These are phyloP conservation scores for Andrena minutula DNA, from an alignment of 2,888 invertebrate genomes.

Conservation along the genomic window DNA sequence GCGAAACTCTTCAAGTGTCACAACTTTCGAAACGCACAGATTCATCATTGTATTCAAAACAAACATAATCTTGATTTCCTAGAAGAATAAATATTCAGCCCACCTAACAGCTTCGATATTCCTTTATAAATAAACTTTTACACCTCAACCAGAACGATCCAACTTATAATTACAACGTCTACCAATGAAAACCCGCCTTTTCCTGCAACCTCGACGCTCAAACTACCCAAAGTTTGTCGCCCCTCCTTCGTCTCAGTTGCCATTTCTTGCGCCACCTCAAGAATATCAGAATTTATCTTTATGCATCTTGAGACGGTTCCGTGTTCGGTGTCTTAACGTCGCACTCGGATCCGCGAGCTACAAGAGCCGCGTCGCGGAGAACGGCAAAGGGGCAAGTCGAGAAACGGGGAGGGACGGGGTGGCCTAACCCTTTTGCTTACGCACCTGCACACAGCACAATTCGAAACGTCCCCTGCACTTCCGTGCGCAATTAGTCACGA, in stretches of 20 bases:
- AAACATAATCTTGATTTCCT: not conserved
- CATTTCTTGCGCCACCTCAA: not conserved
- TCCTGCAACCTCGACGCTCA: no score
- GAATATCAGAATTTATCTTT: not conserved
- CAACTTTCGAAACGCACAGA: not conserved
- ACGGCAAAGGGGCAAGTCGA: not conserved
- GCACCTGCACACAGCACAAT: slow-evolving; percentile 54
- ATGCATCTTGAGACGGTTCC: not conserved
- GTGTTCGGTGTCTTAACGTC: not conserved
- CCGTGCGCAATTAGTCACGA: slow-evolving; percentile 67
- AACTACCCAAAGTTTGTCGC: not conserved
- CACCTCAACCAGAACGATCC: not conserved
- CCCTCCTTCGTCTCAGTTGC: not conserved
- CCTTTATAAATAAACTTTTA: not conserved
- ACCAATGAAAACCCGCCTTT: not conserved
- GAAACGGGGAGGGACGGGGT: not conserved
- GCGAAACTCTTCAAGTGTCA: no score
- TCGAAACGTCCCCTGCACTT: slow-evolving; percentile 62
- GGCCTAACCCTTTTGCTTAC: slow-evolving; percentile 47
- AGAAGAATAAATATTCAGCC: no score
- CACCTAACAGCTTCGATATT: no score
- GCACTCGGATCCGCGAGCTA: not conserved
- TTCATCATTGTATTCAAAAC: not conserved
- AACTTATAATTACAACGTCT: not conserved
- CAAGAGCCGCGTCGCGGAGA: not conserved